Conservation (phyloP, 2,797 vertebrate species). For the Arctocebus calabarensis region DNA sequence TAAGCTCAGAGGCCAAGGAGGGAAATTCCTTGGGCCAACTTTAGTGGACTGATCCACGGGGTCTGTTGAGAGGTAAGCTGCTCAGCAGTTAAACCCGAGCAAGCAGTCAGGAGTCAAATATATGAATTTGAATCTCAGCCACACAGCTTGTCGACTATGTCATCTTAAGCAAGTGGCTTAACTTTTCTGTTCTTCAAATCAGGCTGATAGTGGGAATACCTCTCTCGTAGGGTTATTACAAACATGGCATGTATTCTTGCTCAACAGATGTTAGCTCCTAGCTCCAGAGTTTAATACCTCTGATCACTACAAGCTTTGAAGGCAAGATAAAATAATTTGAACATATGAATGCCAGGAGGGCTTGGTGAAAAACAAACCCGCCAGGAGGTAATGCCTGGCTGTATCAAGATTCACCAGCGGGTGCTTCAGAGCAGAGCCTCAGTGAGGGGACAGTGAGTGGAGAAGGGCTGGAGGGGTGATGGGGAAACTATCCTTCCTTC, state of each 20-base stretch:
- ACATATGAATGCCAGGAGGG: background rate
- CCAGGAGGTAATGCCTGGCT: background rate
- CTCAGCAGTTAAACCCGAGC: background rate
- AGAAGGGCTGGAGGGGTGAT: fast-evolving
- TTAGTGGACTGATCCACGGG: background rate
- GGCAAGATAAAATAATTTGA: background rate
- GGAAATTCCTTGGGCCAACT: background rate
- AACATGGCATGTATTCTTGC: background rate
- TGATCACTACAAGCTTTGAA: background rate
- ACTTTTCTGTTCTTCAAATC: background rate
- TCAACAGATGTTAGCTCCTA: background rate
- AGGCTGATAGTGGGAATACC: background rate
- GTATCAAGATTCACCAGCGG: background rate
- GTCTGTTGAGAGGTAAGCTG: background rate
- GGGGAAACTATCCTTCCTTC: background rate
- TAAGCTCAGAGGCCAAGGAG: background rate
- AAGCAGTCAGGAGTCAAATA: background rate
- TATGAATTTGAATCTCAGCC: background rate
- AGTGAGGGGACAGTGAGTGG: fast-evolving
- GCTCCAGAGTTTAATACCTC: background rate
- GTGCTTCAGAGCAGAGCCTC: background rate
- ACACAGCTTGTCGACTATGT: fast-evolving
- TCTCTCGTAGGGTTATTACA: background rate
- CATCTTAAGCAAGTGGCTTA: background rate
- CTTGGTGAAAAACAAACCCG: background rate